These are phyloP conservation scores for Dendroctonus valens DNA, from an alignment of 1,140 invertebrate genomes.

Conservation along the genomic window DNA sequence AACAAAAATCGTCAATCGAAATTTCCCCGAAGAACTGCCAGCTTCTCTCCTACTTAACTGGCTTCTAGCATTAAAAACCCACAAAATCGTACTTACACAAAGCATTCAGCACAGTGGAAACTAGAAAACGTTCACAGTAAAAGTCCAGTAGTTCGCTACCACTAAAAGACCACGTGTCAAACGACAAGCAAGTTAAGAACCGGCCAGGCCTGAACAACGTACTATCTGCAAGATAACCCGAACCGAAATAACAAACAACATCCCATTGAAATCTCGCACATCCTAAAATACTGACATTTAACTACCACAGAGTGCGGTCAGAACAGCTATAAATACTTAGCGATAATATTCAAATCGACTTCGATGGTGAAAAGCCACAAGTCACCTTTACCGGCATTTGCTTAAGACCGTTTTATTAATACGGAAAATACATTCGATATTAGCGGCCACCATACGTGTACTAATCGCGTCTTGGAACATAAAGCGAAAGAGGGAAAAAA, in stretches of 20 bases:
- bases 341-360: slow-evolving; percentile 17
- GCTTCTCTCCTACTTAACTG: too few species aligned
- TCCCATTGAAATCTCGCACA: slow-evolving; percentile 6
- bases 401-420: slow-evolving; percentile 7
- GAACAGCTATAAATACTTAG: slow-evolving; percentile 24
- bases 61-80: too few species aligned
- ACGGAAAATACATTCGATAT: too few species aligned
- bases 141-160: too few species aligned
- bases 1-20: too few species aligned
- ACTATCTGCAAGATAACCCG: slow-evolving; percentile 19
- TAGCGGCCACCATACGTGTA: too few species aligned
- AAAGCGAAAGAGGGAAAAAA: too few species aligned
- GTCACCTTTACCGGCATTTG: slow-evolving; percentile 18
- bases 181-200: not conserved
- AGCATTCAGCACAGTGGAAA: too few species aligned
- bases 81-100: too few species aligned
- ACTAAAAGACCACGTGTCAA: not conserved
- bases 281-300: slow-evolving; percentile 26
- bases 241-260: slow-evolving; percentile 14
- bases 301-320: slow-evolving; percentile 12
- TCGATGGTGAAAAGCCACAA: slow-evolving; percentile 11
- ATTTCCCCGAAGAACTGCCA: too few species aligned
- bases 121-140: too few species aligned
- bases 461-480: too few species aligned
- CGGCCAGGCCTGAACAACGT: not conserved